Conservation (phyloP, 2,113 vertebrate genomes). For the Tupaia chinensis region DNA sequence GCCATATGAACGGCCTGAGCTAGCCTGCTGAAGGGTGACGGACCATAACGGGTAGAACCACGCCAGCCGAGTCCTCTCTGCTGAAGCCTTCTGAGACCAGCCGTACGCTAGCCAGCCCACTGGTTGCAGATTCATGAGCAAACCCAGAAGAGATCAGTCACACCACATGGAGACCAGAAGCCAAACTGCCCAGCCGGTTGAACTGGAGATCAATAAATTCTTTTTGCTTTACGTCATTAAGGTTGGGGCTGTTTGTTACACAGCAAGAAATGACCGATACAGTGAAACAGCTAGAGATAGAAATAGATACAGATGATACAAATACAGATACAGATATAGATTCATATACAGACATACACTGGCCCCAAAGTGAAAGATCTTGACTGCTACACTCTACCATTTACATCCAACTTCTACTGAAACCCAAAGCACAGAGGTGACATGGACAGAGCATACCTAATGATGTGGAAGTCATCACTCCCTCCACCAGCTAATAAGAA, state of each 20-base stretch:
- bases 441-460: not conserved
- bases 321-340: too few species aligned
- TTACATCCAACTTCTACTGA: not conserved
- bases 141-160: not conserved
- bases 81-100: not conserved
- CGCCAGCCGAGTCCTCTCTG: not conserved
- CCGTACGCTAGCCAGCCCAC: accelerated
- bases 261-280: not conserved
- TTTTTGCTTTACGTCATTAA: not conserved
- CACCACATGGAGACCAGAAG: not conserved
- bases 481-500: not conserved
- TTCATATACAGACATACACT: too few species aligned
- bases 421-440: not conserved
- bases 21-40: not conserved
- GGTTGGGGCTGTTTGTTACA: not conserved
- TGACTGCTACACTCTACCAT: not conserved
- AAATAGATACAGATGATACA: too few species aligned
- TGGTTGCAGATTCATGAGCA: not conserved
- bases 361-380: not conserved
- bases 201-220: not conserved
- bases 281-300: not conserved
- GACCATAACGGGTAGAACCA: not conserved
- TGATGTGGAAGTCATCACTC: not conserved
- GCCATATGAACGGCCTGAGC: not conserved
- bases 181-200: not conserved